phyloP scores from a whole-genome alignment of 2,113 vertebrate genomes.

The Ceyx cyanopectus region DNA sequence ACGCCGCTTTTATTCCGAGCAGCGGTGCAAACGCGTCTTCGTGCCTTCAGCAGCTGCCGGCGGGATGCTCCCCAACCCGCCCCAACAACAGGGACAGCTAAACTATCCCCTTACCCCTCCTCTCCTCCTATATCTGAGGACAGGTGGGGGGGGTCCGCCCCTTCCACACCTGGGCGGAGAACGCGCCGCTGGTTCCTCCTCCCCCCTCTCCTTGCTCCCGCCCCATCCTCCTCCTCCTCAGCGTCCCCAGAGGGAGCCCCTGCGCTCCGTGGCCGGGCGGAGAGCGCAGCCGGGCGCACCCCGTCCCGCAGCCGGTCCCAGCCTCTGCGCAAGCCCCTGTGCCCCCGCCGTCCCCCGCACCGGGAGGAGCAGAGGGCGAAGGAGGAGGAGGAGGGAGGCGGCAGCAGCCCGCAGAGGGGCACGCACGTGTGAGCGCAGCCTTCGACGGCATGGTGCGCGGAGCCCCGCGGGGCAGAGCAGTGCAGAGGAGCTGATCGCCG shows the following conservation, averaged over 20 bases:
- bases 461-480: too few relatives aligned
- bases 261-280: not conserved
- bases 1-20: not conserved
- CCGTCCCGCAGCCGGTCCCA: conserved; percentile 26
- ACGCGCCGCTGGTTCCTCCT: not conserved
- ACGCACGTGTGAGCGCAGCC: too few relatives aligned
- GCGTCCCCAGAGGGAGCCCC: conserved; percentile 60
- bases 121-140: not conserved
- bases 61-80: not conserved
- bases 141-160: not conserved
- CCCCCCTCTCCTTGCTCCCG: not conserved
- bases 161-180: conserved; percentile 34
- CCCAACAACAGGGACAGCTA: fast-evolving
- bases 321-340: not conserved
- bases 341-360: not conserved
- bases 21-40: not conserved
- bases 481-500: too few relatives aligned
- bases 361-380: not conserved
- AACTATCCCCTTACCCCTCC: not conserved
- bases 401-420: not conserved
- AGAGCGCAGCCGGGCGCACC: not conserved
- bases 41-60: not conserved
- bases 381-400: not conserved
- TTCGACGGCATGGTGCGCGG: too few relatives aligned
- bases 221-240: not conserved